Evolutionary conservation across 2,888 invertebrate genomes (phyloP), one percentile per base, ranked within the genome.

Genomic region (Amblyteles armatorius): DNA sequence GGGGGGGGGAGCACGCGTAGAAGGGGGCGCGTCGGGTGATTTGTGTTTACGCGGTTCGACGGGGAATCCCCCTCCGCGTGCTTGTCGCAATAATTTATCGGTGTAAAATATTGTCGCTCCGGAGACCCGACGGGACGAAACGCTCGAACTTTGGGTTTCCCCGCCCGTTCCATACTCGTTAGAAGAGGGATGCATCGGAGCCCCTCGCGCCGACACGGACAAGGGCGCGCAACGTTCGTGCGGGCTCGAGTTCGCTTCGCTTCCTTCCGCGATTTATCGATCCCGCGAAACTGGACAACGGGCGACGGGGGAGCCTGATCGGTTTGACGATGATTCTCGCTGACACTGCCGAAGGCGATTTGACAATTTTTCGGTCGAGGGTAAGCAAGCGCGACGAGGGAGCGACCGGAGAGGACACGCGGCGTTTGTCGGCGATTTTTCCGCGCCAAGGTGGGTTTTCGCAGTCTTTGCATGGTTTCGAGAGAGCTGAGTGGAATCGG

Each of bases 11-110:
- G 69, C 29, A 65, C 33, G 19, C 57, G 36, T 22, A 68, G 67
- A 71, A 76, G 44, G 79, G 81, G 73, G 80, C 44, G 68, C 26
- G 67, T 22, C 73, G 82, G 80, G 87, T 88, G 88, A 88, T 88
- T 88, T 88, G 88, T 88, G 87, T 79, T 79, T 76, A 67, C 79
- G 82, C 78, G 80, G 84, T 86, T 85, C 85, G 69, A 52, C 71
- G 84, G 79, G 77, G 68, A 73, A 36, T 65, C 73, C 82, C 84
- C 84, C 87, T 88, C 88, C 87, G 88, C 88, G 84, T 84, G 88
- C 77, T 87, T 86, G 87, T 87, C 79, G 87, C 88, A 87, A 90
- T 91, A 92, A 92, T 92, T 92, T 92, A 92, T 91, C 88, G 90
- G 82, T 77, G 88, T 89, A 89, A 91, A 92, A 91, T 91, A 91